Evolutionary conservation across 1,140 invertebrate species (phyloP), one percentile per base, ranked within the genome.

Genomic region (Epicauta chinensis): DNA sequence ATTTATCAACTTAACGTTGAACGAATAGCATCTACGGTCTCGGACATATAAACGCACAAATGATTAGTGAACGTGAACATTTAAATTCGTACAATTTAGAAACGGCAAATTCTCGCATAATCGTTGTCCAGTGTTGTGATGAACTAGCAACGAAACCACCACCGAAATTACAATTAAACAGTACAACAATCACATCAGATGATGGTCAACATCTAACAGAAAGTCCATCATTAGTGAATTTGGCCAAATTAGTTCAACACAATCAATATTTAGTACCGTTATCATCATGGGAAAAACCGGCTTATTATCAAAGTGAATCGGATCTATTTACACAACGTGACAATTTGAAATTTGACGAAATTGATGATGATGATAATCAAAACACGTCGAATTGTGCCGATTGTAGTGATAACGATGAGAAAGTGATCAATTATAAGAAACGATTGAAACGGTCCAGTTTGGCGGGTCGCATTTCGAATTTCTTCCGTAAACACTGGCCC

Each of bases 161-260:
- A 23, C 4, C 23, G 7, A 2, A 23, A 23, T 7, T 7, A 7
- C 1, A 23, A 23, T 23, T 23, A 5, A 7, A 68, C 17, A 66
- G 68, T 56, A 58, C 59, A 5, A 58, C 59, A 5, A 63, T 62
- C 7, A 61, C 66, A 16, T 63, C 67, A 2, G 65, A 64, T 10
- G 66, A 69, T 54, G 66, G 63, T 35, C 60, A 55, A 2, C 64
- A 69, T 52, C 55, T 69, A 36, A 66, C 59, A 2, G 63, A 67
- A 51, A 67, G 64, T 51, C 67, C 66, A 11, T 69, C 67, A 0
- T 44, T 69, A 29, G 63, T 69, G 1, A 68, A 69, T 51, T 55
- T 69, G 14, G 66, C 59, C 0, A 69, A 66, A 14, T 42, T 69
- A 31, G 64, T 69, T 3, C 38, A 56, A 12, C 56, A 63, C 32